Conservation (phyloP, 2,113 vertebrate species). For the Mobula birostris region DNA sequence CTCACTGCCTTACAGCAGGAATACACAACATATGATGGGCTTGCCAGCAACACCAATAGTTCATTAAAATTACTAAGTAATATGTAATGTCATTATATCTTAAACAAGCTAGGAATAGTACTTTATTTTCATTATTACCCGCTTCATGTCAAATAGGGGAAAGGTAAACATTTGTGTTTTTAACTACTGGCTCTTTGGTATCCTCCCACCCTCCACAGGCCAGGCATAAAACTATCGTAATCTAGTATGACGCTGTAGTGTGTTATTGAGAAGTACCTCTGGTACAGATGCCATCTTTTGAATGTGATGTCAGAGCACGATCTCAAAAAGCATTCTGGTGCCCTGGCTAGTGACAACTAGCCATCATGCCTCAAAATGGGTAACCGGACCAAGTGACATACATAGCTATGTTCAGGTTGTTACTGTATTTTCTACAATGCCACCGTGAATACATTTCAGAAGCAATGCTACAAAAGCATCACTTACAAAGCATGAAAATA, state of each 20-base stretch:
- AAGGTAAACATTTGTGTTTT: neutral
- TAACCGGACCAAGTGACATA: too few relatives aligned
- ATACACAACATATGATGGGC: too few relatives aligned
- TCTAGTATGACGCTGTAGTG: too few relatives aligned
- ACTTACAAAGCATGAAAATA: too few relatives aligned
- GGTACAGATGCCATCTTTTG: neutral
- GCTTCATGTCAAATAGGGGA: neutral
- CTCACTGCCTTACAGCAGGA: too few relatives aligned
- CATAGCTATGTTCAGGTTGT: neutral
- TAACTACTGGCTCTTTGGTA: neutral
- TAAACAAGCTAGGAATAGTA: neutral
- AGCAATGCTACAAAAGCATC: neutral
- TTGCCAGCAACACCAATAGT: too few relatives aligned
- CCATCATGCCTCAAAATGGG: neutral
- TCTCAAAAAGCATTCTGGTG: neutral
- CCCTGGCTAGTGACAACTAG: neutral
- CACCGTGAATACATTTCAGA: neutral
- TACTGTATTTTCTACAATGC: neutral
- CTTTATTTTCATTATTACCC: neutral
- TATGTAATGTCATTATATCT: neutral
- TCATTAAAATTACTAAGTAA: too few relatives aligned
- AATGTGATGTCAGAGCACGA: neutral
- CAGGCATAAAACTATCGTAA: neutral
- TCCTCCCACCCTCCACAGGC: neutral
- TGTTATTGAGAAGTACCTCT: neutral